Percentiles rank a stretch among this genome's conserved stretches.
Evolutionary conservation across 2,113 vertebrate genomes (phyloP).

Genomic region (Talpa occidentalis): DNA sequence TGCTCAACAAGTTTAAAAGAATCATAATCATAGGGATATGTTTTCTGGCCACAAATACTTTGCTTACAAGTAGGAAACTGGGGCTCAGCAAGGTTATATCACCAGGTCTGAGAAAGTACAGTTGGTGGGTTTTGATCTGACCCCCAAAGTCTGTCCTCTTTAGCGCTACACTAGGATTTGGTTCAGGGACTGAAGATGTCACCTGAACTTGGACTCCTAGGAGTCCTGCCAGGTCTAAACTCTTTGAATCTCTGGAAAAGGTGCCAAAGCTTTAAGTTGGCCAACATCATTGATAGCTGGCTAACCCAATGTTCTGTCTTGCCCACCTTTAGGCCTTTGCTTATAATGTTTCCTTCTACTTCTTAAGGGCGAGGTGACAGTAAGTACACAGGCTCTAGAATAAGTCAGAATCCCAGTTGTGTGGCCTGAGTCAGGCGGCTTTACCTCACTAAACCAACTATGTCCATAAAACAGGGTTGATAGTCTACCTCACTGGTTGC

Average conservation of each 20-base stretch:
- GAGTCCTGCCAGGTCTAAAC: neutral
- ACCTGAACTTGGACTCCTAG: neutral
- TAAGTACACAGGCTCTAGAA: neutral
- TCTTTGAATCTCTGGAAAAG: conserved; percentile 32
- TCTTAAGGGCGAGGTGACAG: neutral
- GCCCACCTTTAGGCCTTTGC: neutral
- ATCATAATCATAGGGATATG: neutral
- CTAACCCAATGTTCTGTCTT: neutral
- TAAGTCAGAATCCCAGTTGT: neutral
- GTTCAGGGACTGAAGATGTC: neutral
- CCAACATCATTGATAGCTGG: neutral
- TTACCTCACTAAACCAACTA: rapidly evolving
- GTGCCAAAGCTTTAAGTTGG: neutral
- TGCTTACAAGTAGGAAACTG: neutral
- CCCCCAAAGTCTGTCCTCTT: neutral
- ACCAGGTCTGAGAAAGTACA: neutral
- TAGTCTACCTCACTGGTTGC: neutral
- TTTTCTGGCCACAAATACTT: neutral
- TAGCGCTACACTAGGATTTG: neutral
- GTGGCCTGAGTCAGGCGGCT: neutral
- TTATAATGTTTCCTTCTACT: neutral
- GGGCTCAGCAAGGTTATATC: neutral
- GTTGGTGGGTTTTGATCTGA: neutral
- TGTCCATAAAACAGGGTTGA: neutral
- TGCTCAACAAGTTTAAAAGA: neutral